These are phyloP conservation scores for Caenorhabditis inopinata DNA, from an alignment of 1,140 invertebrate species.

Conservation along the genomic window DNA sequence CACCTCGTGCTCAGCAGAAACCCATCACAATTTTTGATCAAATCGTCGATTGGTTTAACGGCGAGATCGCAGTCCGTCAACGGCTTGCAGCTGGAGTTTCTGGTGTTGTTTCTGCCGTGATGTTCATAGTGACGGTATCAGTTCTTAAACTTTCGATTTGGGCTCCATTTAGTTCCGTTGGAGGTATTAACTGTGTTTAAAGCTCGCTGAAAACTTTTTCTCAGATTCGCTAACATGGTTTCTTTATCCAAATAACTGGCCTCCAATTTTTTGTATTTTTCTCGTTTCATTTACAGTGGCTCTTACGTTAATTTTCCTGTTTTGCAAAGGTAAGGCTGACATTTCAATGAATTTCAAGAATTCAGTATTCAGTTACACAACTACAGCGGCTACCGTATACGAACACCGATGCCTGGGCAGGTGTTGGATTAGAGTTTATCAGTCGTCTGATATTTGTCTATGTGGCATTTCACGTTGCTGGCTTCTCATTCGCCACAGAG, in stretches of 20 bases:
- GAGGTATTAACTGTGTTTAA: background rate
- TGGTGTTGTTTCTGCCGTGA: background rate
- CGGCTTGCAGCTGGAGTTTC: background rate
- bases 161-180: background rate
- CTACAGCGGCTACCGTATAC: background rate
- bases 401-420: background rate
- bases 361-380: background rate
- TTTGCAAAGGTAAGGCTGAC: background rate
- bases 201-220: too few species aligned
- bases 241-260: background rate
- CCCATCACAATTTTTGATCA: slow-evolving; percentile 22
- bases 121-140: background rate
- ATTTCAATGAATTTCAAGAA: background rate
- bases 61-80: background rate
- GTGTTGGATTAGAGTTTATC: background rate
- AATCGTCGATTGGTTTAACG: background rate
- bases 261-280: background rate
- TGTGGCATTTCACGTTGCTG: background rate
- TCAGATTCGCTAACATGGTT: background rate
- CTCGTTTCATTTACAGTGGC: background rate
- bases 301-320: background rate
- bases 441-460: background rate
- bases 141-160: background rate
- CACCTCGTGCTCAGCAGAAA: background rate
- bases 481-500: background rate